Percentiles rank a stretch among this genome's conserved stretches.
Conservation (phyloP, 2,113 vertebrate species). For the Oncorhynchus kisutch region DNA sequence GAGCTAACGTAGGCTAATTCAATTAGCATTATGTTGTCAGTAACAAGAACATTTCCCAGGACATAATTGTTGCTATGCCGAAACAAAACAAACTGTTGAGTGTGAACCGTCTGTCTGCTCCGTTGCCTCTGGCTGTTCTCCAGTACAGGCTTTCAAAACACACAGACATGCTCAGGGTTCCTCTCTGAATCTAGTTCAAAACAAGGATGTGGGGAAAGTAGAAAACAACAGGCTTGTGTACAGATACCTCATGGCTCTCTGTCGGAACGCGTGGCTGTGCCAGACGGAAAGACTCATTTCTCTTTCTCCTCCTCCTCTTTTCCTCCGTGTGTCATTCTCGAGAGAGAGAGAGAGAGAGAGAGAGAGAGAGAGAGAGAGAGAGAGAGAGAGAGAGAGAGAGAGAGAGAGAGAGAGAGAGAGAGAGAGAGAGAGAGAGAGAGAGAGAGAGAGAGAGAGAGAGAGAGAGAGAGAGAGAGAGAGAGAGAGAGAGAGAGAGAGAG, state of each 20-base stretch:
- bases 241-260: conserved; percentile 25
- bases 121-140: conserved; percentile 44
- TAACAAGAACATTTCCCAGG: too few relatives aligned
- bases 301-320: conserved; percentile 25
- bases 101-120: conserved; percentile 41
- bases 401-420: too few relatives aligned
- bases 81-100: conserved; percentile 63
- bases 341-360: too few relatives aligned
- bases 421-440: too few relatives aligned
- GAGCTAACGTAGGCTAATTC: too few relatives aligned
- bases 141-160: conserved; percentile 34
- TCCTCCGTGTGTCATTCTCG: conserved; percentile 30
- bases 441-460: too few relatives aligned
- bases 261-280: conserved; percentile 19
- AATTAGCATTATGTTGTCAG: too few relatives aligned
- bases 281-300: conserved; percentile 47
- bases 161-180: conserved; percentile 22
- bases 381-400: background rate
- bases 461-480: too few relatives aligned
- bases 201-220: conserved; percentile 21
- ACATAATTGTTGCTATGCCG: conserved; percentile 58
- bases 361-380: too few relatives aligned
- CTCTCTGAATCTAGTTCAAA: conserved; percentile 14
- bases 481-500: too few relatives aligned
- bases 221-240: conserved; percentile 15